Evolutionary conservation across 1,140 invertebrate genomes (phyloP).

Genomic region (Drosophila teissieri): DNA sequence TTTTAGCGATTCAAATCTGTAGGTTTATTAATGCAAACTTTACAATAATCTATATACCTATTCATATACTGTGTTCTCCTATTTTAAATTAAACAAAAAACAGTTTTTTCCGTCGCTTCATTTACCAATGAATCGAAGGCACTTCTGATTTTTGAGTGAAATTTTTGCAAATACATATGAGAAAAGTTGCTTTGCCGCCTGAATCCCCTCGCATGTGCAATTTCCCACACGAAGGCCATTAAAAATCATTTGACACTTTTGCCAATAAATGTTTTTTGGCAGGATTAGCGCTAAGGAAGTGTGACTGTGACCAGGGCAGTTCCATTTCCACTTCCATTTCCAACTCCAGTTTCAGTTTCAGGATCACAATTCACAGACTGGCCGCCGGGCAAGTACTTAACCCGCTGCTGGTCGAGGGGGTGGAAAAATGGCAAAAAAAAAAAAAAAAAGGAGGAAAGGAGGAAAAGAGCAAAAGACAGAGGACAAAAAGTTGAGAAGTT

Average conservation of each 20-base stretch:
- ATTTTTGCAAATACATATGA: no score
- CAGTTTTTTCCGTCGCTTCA: no score
- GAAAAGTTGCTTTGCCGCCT: not conserved
- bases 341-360: not conserved
- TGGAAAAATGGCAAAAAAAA: constrained; percentile 1
- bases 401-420: constrained; percentile 35
- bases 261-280: constrained; percentile 27
- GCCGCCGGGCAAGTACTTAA: constrained; percentile 30
- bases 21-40: no score
- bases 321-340: not conserved
- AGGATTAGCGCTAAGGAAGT: constrained; percentile 23
- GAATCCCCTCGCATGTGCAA: not conserved
- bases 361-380: constrained; percentile 25
- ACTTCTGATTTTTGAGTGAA: no score
- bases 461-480: not conserved
- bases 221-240: constrained; percentile 32
- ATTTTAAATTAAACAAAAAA: no score
- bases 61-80: no score
- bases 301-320: constrained; percentile 40
- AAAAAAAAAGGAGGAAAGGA: not conserved
- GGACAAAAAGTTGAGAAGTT: constrained; percentile 67
- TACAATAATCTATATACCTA: no score
- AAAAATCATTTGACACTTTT: constrained; percentile 8
- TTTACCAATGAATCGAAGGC: no score
- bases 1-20: no score